These are phyloP conservation scores for Drosophila meridiana DNA, from an alignment of 2,888 invertebrate species.

Conservation along the genomic window DNA sequence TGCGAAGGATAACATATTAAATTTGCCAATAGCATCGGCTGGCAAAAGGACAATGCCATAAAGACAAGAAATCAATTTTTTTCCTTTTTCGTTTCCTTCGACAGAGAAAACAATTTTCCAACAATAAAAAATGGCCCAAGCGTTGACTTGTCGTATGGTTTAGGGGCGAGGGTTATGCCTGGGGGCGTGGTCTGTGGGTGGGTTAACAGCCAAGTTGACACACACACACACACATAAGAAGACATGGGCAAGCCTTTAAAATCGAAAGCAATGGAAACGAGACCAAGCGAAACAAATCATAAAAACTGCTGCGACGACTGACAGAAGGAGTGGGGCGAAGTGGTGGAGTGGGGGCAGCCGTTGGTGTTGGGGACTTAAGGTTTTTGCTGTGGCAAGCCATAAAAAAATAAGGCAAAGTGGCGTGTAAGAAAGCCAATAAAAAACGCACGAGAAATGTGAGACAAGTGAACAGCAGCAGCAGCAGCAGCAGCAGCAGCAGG, in stretches of 20 bases:
- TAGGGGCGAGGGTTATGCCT: constrained; percentile 3
- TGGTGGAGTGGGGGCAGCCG: background rate
- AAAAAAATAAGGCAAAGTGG: constrained; percentile 62
- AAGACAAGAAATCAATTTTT: constrained; percentile 77
- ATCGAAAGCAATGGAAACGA: constrained; percentile 59
- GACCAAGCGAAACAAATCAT: constrained; percentile 71
- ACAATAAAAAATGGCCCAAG: constrained; percentile 74
- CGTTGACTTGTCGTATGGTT: constrained; percentile 28
- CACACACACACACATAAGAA: constrained; percentile 7
- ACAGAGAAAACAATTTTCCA: constrained; percentile 73
- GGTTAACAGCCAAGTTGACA: constrained; percentile 8
- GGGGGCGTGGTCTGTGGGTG: background rate
- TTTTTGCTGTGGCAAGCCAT: constrained; percentile 65
- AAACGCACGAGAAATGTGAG: constrained; percentile 54
- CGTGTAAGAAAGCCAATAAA: constrained; percentile 70
- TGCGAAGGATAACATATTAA: constrained; percentile 75
- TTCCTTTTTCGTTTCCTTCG: constrained; percentile 20
- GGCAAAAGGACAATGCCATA: constrained; percentile 72
- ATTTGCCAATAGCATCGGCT: constrained; percentile 69
- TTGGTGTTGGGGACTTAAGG: constrained; percentile 54
- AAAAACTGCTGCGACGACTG: constrained; percentile 47
- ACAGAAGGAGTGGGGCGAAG: background rate
- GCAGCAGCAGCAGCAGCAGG: constrained; percentile 16
- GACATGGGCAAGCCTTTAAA: constrained; percentile 61
- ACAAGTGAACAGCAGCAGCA: constrained; percentile 43